Base-by-base conservation (phyloP, 2,888 invertebrate genomes). In the Atherix ibis region DNA sequence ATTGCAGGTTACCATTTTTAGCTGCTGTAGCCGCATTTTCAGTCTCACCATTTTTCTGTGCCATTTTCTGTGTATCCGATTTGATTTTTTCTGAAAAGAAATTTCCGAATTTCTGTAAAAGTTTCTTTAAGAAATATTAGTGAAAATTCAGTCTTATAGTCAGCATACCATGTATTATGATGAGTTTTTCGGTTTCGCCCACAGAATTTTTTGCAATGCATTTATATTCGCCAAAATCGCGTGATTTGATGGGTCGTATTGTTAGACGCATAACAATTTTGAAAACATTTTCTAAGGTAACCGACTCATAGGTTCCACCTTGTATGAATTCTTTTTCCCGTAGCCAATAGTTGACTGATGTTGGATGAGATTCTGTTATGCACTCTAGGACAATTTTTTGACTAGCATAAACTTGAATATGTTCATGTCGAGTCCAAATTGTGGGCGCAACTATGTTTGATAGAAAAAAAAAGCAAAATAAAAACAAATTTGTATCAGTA, bases 131-230 rank as follows among this genome's bases (percentile, higher is more conserved):
- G n/a, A n/a, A n/a, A n/a, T n/a, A n/a, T n/a, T n/a, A n/a, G n/a
- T n/a, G n/a, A n/a, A n/a, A n/a, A n/a, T n/a, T n/a, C n/a, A n/a
- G n/a, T n/a, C n/a, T n/a, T n/a, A n/a, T n/a, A n/a, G n/a, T n/a
- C n/a, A n/a, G n/a, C 43, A 41, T 38, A 46, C 46, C 40, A 32
- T 37, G 32, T 5, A 46, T 34, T 17, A 40, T 40, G 5, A 60
- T 58, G 15, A 45, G 49, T 32, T 52, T 53, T 38, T 58, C 53
- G 8, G 55, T 53, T 50, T 81, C 79, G 6, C 83, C 83, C 15
- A 83, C 62, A 2, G 78, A 73, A 58, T 85, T 84, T 62, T 81
- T 82, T 17, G 82, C 77, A 41, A 82, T 71, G 58, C 84, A 84
- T 58, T 77, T 77, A 61, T 82, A 83, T 32, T 76, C 71, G 16